phyloP scores from a whole-genome alignment of 2,113 vertebrate genomes.

The Gasterosteus nipponicus region DNA sequence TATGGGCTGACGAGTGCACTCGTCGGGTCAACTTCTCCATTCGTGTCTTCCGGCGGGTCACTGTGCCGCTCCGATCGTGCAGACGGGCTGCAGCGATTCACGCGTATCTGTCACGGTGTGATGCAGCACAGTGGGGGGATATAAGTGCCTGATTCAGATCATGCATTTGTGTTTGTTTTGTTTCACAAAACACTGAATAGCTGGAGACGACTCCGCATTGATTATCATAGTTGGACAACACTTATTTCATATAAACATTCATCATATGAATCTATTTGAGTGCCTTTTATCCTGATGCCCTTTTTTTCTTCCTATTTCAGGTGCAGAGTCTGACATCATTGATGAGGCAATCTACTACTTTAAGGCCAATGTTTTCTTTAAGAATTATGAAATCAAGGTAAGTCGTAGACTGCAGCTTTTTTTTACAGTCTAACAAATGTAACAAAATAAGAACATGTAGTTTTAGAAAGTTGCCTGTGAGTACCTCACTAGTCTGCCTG shows the following conservation, averaged over 20 bases:
- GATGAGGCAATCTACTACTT: slow-evolving; percentile 99
- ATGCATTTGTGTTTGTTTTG: background rate
- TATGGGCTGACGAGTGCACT: slow-evolving; percentile 52
- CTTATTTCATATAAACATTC: background rate
- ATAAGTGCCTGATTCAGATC: too few species aligned
- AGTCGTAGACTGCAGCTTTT: slow-evolving; percentile 25
- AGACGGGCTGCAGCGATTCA: too few species aligned
- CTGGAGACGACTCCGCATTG: slow-evolving; percentile 7
- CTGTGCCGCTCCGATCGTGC: background rate
- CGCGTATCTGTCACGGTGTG: too few species aligned
- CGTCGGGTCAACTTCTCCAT: slow-evolving; percentile 20
- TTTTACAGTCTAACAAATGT: background rate
- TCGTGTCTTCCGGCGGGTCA: background rate
- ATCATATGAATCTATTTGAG: background rate
- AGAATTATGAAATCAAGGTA: slow-evolving; percentile 99
- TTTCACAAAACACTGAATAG: background rate
- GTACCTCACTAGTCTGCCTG: background rate
- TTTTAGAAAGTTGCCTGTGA: background rate
- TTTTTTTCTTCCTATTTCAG: slow-evolving; percentile 70
- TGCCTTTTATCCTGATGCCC: background rate
- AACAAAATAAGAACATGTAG: too few species aligned
- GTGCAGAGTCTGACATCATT: slow-evolving; percentile 93
- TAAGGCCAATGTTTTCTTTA: slow-evolving; percentile 99
- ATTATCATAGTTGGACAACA: background rate
- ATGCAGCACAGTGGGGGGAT: too few species aligned